Evolutionary conservation across 1,140 invertebrate species (phyloP).

Genomic region (Druon quercuslanigerum): DNA sequence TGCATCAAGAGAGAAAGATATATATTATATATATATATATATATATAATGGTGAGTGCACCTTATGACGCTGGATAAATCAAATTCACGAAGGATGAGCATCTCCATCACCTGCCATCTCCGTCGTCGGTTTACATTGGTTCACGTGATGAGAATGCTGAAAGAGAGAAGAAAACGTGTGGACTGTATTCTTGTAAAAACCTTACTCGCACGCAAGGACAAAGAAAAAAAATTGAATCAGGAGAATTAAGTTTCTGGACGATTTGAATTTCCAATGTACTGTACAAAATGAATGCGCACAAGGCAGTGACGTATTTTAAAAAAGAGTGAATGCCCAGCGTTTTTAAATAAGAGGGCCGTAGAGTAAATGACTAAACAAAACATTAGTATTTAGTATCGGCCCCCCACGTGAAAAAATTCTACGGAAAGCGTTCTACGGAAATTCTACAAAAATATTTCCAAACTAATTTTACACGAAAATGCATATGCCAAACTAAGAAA

Average conservation of each 20-base stretch:
- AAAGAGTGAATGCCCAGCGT: neutral
- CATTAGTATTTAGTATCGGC: too few species aligned
- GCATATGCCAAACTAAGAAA: too few species aligned
- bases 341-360: neutral
- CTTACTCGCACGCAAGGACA: neutral
- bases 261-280: conserved; percentile 22
- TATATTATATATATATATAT: too few species aligned
- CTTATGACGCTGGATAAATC: conserved; percentile 25
- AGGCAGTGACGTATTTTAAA: neutral
- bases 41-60: neutral
- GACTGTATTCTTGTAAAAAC: neutral
- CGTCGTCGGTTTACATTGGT: neutral
- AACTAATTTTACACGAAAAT: too few species aligned
- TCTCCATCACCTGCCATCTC: neutral
- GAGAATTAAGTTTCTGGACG: conserved; percentile 12
- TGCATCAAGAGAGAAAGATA: neutral
- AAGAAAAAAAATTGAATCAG: conserved; percentile 10
- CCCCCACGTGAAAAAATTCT: too few species aligned
- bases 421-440: too few species aligned
- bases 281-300: neutral
- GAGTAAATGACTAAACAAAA: too few species aligned
- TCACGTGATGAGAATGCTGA: conserved; percentile 21
- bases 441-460: too few species aligned
- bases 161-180: conserved; percentile 18
- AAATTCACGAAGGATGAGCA: conserved; percentile 25